Evolutionary conservation across 2,888 invertebrate species (phyloP).

Genomic region (Cremastobaeus sp.): DNA sequence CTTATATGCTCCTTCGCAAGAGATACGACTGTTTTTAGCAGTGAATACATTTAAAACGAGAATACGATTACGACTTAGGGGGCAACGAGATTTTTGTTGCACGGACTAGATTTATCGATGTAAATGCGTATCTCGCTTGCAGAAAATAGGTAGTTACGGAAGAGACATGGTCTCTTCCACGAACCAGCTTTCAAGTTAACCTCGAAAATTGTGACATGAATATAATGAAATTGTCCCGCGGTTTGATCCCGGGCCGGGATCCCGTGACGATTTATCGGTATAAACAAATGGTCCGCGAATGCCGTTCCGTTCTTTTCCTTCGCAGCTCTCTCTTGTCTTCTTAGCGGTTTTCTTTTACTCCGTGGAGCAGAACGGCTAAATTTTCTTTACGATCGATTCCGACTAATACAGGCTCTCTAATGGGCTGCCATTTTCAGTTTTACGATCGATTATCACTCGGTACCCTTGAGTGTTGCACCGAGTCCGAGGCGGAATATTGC

Average conservation of each 20-base stretch:
- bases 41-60: constrained; percentile 74
- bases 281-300: constrained; percentile 46
- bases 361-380: constrained; percentile 22
- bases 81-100: constrained; percentile 61
- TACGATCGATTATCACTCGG: constrained; percentile 76
- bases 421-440: constrained; percentile 70
- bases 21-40: constrained; percentile 63
- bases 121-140: constrained; percentile 71
- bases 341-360: constrained; percentile 33
- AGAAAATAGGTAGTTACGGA: constrained; percentile 57
- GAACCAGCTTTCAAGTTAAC: constrained; percentile 2
- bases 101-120: constrained; percentile 72
- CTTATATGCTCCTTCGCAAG: constrained; percentile 50
- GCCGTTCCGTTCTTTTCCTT: constrained; percentile 24
- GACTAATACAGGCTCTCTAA: constrained; percentile 64
- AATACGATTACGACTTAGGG: constrained; percentile 69
- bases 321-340: constrained; percentile 26
- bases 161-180: constrained; percentile 38
- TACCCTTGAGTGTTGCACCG: constrained; percentile 58
- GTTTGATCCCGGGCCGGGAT: constrained; percentile 36
- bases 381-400: constrained; percentile 61
- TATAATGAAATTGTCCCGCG: constrained; percentile 43
- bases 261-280: constrained; percentile 41
- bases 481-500: constrained; percentile 61
- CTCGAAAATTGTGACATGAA: constrained; percentile 43